These are phyloP conservation scores for Drosophila bifasciata DNA, from an alignment of 1,140 invertebrate genomes.

Conservation along the genomic window DNA sequence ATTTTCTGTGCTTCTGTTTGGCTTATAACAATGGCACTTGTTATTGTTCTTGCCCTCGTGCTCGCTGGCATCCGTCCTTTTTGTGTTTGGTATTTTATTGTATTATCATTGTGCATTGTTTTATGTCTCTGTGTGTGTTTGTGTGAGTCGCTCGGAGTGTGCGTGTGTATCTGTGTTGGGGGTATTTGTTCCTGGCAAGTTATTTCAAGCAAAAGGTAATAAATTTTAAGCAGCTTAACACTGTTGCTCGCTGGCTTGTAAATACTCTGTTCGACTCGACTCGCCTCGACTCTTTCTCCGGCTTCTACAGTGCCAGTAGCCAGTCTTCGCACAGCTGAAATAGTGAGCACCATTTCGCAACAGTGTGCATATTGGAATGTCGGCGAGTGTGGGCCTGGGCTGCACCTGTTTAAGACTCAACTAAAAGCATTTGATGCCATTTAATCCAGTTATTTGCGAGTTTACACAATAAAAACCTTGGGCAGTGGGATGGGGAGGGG, in stretches of 20 bases:
- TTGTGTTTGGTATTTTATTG: conserved; percentile 70
- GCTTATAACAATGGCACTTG: conserved; percentile 54
- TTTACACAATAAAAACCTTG: conserved; percentile 78
- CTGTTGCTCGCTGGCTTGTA: conserved; percentile 81
- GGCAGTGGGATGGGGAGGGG: neutral
- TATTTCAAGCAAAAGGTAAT: conserved; percentile 83
- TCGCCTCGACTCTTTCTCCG: neutral
- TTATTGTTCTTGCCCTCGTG: conserved; percentile 45
- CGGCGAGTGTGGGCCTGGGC: conserved; percentile 29
- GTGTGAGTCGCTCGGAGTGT: conserved; percentile 16
- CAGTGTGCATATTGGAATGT: conserved; percentile 32
- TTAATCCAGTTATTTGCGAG: conserved; percentile 81
- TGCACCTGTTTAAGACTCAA: conserved; percentile 75
- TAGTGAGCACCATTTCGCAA: conserved; percentile 1
- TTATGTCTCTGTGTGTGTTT: conserved; percentile 42
- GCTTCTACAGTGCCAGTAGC: conserved; percentile 36
- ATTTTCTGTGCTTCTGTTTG: conserved; percentile 41
- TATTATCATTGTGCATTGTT: conserved; percentile 69
- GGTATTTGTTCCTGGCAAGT: conserved; percentile 65
- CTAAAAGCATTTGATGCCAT: conserved; percentile 78
- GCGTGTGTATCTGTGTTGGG: conserved; percentile 28
- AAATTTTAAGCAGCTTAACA: conserved; percentile 84
- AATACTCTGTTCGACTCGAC: conserved; percentile 51
- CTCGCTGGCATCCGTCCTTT: conserved; percentile 51
- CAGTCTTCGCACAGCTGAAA: conserved; percentile 32